A percentile compares a stretch with the other conserved stretches of the same genome.
phyloP scores from a whole-genome alignment of 1,140 invertebrate species.

The Coenobita brevimanus region DNA sequence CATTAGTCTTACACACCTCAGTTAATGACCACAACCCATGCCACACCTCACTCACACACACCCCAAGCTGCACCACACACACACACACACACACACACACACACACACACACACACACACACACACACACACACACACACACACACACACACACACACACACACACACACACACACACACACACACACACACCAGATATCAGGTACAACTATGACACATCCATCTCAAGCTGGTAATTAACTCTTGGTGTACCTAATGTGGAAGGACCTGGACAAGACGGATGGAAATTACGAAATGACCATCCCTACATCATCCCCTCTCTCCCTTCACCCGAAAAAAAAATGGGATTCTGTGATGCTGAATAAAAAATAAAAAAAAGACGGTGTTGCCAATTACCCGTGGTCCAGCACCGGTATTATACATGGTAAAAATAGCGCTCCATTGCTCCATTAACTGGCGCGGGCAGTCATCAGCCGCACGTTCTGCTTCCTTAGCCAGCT shows the following conservation, averaged over 20 bases:
- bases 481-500: slow-evolving; percentile 40
- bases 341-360: no score
- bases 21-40: no score
- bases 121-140: slow-evolving; percentile 25
- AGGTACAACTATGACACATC: neutral
- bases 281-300: no score
- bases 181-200: neutral
- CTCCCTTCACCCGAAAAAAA: no score
- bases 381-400: no score
- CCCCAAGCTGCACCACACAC: neutral
- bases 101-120: slow-evolving; percentile 33
- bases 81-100: slow-evolving; percentile 31
- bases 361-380: no score
- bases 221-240: no score
- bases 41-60: neutral
- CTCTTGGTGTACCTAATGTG: no score
- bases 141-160: neutral
- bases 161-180: neutral
- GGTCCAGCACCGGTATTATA: no score
- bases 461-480: slow-evolving; percentile 23
- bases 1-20: no score
- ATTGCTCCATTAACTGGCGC: slow-evolving; percentile 44
- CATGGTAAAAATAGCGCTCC: slow-evolving; percentile 17
- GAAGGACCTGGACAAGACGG: no score
- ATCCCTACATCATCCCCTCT: no score